These are phyloP conservation scores for Melanotaenia parkinsoni DNA, from an alignment of 2,797 vertebrate genomes.

Conservation along the genomic window DNA sequence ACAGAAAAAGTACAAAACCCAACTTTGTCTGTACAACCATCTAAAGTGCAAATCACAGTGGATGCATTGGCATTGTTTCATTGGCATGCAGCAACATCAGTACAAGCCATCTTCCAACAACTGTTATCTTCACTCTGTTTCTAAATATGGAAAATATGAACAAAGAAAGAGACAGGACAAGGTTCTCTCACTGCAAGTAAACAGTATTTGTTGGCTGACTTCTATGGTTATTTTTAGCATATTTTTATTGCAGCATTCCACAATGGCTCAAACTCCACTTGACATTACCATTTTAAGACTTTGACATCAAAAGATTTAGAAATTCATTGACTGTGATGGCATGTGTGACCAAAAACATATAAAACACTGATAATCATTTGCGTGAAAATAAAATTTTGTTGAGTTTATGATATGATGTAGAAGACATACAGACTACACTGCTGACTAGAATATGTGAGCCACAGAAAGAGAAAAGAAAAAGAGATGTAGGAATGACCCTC, in stretches of 20 bases:
- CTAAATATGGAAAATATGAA: constrained; percentile 50
- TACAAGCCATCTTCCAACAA: not conserved
- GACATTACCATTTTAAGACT: not conserved
- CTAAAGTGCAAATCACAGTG: constrained; percentile 7
- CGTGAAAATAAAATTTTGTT: not conserved
- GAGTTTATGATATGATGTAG: not conserved
- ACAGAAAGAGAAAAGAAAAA: not conserved
- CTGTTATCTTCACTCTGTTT: constrained; percentile 23
- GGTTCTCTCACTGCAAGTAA: constrained; percentile 49
- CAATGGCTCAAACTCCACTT: constrained; percentile 31
- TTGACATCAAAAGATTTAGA: constrained; percentile 12
- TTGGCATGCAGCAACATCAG: constrained; percentile 25
- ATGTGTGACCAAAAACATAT: not conserved
- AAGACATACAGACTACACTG: not conserved
- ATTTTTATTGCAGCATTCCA: constrained; percentile 52
- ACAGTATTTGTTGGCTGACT: constrained; percentile 53
- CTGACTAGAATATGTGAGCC: not conserved
- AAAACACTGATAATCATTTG: too few relatives aligned
- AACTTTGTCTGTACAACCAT: constrained; percentile 19
- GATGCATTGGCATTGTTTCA: constrained; percentile 1
- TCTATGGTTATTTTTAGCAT: constrained; percentile 72
- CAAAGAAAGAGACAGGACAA: constrained; percentile 51
- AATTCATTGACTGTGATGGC: constrained; percentile 29
- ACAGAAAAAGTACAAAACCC: not conserved
- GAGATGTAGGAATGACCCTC: too few relatives aligned